These are phyloP conservation scores for Orthosia gracilis DNA, from an alignment of 2,888 invertebrate species.

Conservation along the genomic window DNA sequence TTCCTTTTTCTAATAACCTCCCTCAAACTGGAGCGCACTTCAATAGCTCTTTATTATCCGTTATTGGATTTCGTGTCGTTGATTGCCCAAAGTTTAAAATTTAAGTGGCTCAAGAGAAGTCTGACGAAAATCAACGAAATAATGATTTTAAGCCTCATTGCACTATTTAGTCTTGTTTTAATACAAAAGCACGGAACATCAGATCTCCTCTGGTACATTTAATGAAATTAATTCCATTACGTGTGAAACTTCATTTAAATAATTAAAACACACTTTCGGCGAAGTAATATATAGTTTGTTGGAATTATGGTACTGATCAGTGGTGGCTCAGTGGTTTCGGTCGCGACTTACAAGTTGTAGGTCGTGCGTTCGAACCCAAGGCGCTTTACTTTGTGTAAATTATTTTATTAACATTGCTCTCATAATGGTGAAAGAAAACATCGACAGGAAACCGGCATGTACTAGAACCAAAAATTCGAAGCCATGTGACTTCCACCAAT, in stretches of 20 bases:
- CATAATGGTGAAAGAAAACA: too few relatives aligned
- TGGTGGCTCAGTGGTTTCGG: too few relatives aligned
- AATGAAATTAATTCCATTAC: constrained; percentile 18
- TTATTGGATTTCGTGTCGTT: constrained; percentile 15
- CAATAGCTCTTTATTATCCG: constrained; percentile 2
- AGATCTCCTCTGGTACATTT: constrained; percentile 15
- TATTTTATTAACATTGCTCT: not conserved
- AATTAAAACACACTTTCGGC: constrained; percentile 24
- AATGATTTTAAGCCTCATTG: constrained; percentile 11
- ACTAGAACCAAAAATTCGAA: too few relatives aligned
- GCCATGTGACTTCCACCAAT: too few relatives aligned
- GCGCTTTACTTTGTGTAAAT: too few relatives aligned
- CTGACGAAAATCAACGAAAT: constrained; percentile 25
- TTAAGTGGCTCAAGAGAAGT: not conserved
- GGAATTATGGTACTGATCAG: too few relatives aligned
- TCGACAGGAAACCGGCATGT: too few relatives aligned
- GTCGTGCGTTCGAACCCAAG: too few relatives aligned
- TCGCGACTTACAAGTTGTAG: too few relatives aligned
- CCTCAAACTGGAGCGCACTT: not conserved
- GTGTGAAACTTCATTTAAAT: constrained; percentile 47
- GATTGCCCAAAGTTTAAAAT: constrained; percentile 2
- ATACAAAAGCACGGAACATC: constrained; percentile 10
- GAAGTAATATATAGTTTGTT: constrained; percentile 1
- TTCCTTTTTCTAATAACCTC: not conserved
- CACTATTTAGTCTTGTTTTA: constrained; percentile 22